Conservation (phyloP, 2,888 invertebrate species). For the Caenorhabditis zanzibari region DNA sequence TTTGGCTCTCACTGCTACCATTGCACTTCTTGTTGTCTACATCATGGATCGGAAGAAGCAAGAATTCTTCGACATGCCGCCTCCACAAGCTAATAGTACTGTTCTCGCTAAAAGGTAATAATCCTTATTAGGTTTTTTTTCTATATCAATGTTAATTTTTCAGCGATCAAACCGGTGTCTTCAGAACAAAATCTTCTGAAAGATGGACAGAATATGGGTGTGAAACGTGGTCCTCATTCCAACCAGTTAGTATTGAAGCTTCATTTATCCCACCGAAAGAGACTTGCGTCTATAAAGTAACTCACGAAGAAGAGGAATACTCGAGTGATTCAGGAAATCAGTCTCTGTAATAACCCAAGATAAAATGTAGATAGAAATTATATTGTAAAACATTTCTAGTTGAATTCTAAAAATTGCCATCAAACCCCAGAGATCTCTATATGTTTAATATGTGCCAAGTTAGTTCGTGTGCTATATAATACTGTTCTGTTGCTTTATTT, state of each 20-base stretch:
- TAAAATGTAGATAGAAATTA: not conserved
- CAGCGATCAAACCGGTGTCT: slow-evolving; percentile 6
- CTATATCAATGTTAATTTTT: not conserved
- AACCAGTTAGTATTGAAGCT: slow-evolving; percentile 32
- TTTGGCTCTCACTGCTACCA: slow-evolving; percentile 38
- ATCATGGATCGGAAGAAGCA: slow-evolving; percentile 38
- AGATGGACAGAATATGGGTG: slow-evolving; percentile 38
- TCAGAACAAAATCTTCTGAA: slow-evolving; percentile 38
- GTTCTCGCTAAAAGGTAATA: slow-evolving; percentile 19
- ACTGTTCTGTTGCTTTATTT: slow-evolving; percentile 36
- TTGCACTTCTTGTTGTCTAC: slow-evolving; percentile 42
- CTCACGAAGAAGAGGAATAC: slow-evolving; percentile 27
- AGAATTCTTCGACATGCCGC: slow-evolving; percentile 42
- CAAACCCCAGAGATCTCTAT: not conserved
- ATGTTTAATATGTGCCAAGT: slow-evolving; percentile 10
- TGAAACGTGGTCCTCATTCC: slow-evolving; percentile 48
- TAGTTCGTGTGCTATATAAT: slow-evolving; percentile 34
- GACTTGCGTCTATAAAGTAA: slow-evolving; percentile 46
- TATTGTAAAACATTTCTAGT: not conserved
- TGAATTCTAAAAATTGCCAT: slow-evolving; percentile 2
- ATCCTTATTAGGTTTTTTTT: not conserved
- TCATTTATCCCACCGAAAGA: slow-evolving; percentile 34
- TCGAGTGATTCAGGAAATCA: slow-evolving; percentile 38
- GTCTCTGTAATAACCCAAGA: slow-evolving; percentile 6
- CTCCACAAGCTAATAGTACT: slow-evolving; percentile 51